Evolutionary conservation across 2,113 vertebrate species (phyloP).

Genomic region (Ptyas mucosa): DNA sequence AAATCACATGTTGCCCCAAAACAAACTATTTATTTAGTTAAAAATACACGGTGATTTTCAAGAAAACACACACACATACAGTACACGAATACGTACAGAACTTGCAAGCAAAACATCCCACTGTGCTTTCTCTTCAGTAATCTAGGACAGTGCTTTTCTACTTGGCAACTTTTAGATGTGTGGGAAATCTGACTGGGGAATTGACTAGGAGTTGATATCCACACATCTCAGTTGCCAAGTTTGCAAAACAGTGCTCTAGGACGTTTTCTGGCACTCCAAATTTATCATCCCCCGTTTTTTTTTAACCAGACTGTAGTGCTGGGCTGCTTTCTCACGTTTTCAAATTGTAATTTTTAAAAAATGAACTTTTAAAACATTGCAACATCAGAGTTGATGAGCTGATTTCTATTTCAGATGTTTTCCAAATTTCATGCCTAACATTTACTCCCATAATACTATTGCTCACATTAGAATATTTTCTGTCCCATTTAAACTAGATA

Average conservation of each 20-base stretch:
- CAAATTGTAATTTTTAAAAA: not conserved
- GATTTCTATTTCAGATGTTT: not conserved
- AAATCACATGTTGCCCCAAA: not conserved
- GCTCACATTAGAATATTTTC: not conserved
- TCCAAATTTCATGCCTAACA: not conserved
- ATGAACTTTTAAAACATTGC: not conserved
- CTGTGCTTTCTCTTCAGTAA: not conserved
- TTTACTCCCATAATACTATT: not conserved
- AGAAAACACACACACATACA: not conserved
- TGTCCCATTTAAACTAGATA: conserved; percentile 72
- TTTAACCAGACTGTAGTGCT: not conserved
- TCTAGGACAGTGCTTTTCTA: not conserved
- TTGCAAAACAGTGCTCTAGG: not conserved
- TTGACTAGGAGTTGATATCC: not conserved
- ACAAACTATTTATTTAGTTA: not conserved
- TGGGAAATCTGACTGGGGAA: not conserved
- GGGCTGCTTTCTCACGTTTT: not conserved
- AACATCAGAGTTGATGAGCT: not conserved
- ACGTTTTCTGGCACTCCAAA: not conserved
- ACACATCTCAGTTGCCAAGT: not conserved
- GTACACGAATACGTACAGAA: not conserved
- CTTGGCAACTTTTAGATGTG: not conserved
- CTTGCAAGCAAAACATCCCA: not conserved
- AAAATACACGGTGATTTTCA: not conserved
- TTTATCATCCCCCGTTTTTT: not conserved